phyloP scores from a whole-genome alignment of 2,113 vertebrate species.

The Megaceryle maxima region DNA sequence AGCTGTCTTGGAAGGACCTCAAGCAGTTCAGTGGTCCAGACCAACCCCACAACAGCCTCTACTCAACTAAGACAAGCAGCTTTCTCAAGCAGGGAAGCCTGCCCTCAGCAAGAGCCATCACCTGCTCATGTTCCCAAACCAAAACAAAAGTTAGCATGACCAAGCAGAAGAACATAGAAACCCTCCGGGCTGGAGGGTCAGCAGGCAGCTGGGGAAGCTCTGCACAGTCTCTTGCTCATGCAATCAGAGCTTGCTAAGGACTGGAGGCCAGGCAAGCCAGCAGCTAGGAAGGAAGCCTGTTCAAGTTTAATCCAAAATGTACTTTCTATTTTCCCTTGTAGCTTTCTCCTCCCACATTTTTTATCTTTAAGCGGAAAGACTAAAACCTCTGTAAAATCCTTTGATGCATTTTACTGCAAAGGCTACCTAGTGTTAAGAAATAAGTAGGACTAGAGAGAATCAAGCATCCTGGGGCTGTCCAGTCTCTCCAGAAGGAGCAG shows the following conservation, averaged over 20 bases:
- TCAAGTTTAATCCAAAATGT: constrained; percentile 38
- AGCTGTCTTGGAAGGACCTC: neutral
- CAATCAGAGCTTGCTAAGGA: neutral
- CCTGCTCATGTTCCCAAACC: neutral
- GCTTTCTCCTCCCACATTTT: constrained; percentile 12
- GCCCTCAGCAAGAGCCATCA: neutral
- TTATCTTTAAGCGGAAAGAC: constrained; percentile 14
- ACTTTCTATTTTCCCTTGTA: constrained; percentile 38
- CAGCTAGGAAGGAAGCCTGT: neutral
- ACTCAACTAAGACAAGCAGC: neutral
- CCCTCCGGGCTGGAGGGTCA: neutral
- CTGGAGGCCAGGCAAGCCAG: neutral
- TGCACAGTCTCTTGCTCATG: neutral
- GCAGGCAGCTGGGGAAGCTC: neutral
- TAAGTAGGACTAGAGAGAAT: constrained; percentile 4
- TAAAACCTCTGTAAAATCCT: constrained; percentile 28
- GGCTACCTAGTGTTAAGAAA: neutral
- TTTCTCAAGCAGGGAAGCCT: neutral
- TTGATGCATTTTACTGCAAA: constrained; percentile 33
- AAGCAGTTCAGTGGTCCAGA: neutral
- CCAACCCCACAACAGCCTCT: neutral
- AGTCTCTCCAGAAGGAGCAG: neutral
- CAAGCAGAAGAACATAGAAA: neutral
- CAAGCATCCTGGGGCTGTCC: neutral
- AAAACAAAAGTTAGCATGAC: neutral